Evolutionary conservation across 2,113 vertebrate genomes (phyloP).

Genomic region (Chinchilla lanigera): DNA sequence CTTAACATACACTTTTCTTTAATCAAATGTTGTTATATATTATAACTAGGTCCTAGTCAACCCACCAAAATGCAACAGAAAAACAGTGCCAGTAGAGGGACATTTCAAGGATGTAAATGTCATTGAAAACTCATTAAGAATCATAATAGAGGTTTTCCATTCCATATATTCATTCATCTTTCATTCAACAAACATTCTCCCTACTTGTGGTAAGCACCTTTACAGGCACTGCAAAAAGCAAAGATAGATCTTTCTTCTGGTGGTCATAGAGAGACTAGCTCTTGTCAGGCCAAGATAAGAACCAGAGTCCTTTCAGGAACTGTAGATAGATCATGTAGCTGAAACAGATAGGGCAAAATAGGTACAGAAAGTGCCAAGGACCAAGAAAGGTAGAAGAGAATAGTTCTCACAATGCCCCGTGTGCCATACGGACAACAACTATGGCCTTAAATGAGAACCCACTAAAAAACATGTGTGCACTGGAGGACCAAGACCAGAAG

Average conservation of each 20-base stretch:
- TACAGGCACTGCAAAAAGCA: not conserved
- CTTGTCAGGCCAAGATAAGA: not conserved
- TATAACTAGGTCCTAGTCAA: conserved; percentile 18
- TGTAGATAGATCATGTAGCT: not conserved
- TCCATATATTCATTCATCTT: not conserved
- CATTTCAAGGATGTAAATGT: not conserved
- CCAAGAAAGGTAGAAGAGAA: not conserved
- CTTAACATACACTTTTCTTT: not conserved
- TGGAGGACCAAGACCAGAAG: not conserved
- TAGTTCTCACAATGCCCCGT: not conserved
- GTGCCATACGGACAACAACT: not conserved
- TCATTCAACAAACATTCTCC: conserved; percentile 9
- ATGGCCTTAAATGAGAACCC: not conserved
- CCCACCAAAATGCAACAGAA: conserved; percentile 27
- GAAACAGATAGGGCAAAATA: not conserved
- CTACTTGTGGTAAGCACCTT: not conserved
- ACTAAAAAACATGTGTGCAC: not conserved
- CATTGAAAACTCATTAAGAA: conserved; percentile 27
- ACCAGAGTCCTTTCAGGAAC: not conserved
- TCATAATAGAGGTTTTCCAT: not conserved
- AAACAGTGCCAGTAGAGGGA: not conserved
- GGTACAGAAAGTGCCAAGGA: not conserved
- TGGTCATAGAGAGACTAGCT: not conserved
- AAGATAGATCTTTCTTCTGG: not conserved
- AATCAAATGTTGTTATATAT: not conserved